phyloP scores from a whole-genome alignment of 2,888 invertebrate species.

The Limenitis camilla region DNA sequence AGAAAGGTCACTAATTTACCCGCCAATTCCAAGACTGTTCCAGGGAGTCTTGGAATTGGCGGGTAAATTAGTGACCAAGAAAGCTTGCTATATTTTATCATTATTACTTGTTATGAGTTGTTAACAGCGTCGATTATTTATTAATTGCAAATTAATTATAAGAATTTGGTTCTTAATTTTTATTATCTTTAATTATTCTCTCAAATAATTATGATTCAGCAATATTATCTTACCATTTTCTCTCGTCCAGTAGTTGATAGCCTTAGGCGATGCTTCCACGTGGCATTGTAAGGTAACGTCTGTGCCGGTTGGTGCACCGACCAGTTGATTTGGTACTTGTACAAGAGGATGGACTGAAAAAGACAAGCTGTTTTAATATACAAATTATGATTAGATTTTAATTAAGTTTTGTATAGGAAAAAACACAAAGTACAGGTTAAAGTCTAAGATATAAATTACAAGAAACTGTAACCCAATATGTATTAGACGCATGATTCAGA shows the following conservation, averaged over 20 bases:
- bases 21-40: no score
- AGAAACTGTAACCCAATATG: no score
- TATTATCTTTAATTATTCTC: background rate
- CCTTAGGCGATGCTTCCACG: slow-evolving; percentile 93
- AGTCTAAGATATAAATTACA: no score
- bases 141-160: no score
- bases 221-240: slow-evolving; percentile 81
- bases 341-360: slow-evolving; percentile 90
- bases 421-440: background rate
- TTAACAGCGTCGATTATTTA: no score
- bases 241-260: slow-evolving; percentile 95
- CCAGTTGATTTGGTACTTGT: slow-evolving; percentile 94
- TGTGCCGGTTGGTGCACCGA: slow-evolving; percentile 89
- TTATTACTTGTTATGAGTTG: no score
- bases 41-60: no score
- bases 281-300: slow-evolving; percentile 89
- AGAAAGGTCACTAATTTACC: no score
- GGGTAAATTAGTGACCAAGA: no score
- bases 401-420: background rate
- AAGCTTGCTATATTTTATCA: no score
- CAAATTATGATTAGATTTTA: background rate
- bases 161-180: no score
- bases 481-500: no score
- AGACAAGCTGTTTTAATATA: slow-evolving; percentile 17
- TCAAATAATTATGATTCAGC: slow-evolving; percentile 18